These are phyloP conservation scores for Gryllus bimaculatus DNA, from an alignment of 1,140 invertebrate species.

Conservation along the genomic window DNA sequence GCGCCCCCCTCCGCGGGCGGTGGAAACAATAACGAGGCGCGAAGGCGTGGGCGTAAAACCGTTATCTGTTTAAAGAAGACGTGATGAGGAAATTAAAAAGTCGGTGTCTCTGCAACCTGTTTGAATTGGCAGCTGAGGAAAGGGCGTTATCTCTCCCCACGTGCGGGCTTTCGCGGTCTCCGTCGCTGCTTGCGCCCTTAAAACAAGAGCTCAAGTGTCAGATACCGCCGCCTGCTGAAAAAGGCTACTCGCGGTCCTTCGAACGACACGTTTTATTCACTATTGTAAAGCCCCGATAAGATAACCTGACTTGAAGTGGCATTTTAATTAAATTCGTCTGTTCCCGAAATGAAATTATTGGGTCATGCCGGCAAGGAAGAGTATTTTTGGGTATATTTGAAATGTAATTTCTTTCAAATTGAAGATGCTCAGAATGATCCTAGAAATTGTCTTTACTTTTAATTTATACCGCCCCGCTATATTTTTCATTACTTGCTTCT, in stretches of 20 bases:
- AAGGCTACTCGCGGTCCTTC: not conserved
- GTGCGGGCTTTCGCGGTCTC: not conserved
- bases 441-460: too few species aligned
- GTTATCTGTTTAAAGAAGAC: constrained; percentile 13
- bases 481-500: too few species aligned
- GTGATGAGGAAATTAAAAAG: constrained; percentile 16
- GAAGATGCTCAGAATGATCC: too few species aligned
- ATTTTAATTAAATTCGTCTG: not conserved
- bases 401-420: too few species aligned
- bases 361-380: not conserved
- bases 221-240: not conserved
- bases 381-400: not conserved
- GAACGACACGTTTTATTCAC: not conserved
- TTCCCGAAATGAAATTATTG: not conserved
- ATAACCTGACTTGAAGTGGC: not conserved
- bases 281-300: not conserved
- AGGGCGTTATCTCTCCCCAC: not conserved
- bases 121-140: constrained; percentile 15
- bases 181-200: not conserved
- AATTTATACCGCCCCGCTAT: too few species aligned
- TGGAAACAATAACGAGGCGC: constrained; percentile 11
- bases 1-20: not conserved
- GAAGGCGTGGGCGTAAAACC: constrained; percentile 7
- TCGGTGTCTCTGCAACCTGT: not conserved
- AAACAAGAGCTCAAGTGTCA: not conserved